These are phyloP conservation scores for Calosoma granatense DNA, from an alignment of 1,140 invertebrate species.

Conservation along the genomic window DNA sequence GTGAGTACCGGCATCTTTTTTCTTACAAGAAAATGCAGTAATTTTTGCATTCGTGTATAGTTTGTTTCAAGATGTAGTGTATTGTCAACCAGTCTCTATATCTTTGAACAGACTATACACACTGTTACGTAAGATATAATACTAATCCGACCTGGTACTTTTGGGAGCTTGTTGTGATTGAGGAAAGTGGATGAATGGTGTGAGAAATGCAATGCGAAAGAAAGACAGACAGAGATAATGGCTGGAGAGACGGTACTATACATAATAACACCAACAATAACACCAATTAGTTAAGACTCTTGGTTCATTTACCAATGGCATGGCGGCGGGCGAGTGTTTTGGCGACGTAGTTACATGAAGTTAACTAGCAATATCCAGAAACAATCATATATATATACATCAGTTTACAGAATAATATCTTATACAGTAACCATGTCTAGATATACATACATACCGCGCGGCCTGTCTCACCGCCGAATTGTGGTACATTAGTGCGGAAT, in stretches of 20 bases:
- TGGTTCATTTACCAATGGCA: slow-evolving; percentile 27
- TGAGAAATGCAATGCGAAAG: slow-evolving; percentile 16
- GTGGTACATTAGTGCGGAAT: too few relatives aligned
- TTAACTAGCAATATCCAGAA: slow-evolving; percentile 59
- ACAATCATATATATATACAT: too few relatives aligned
- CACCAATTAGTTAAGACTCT: slow-evolving; percentile 20
- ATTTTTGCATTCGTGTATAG: too few relatives aligned
- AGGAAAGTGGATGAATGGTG: not conserved
- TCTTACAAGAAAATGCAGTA: too few relatives aligned
- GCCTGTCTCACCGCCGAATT: too few relatives aligned
- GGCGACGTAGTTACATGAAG: slow-evolving; percentile 54
- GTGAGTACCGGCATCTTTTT: too few relatives aligned
- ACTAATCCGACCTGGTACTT: too few relatives aligned
- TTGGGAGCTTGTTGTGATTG: not conserved
- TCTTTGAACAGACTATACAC: too few relatives aligned
- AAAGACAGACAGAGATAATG: slow-evolving; percentile 29
- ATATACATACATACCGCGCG: slow-evolving; percentile 15
- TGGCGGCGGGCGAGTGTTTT: slow-evolving; percentile 34
- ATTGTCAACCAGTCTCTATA: too few relatives aligned
- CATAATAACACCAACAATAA: slow-evolving; percentile 18
- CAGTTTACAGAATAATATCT: slow-evolving; percentile 38
- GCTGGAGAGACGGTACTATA: not conserved
- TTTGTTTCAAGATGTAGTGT: too few relatives aligned
- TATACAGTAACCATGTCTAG: too few relatives aligned
- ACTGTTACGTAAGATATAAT: too few relatives aligned